Percentiles rank a stretch among this genome's conserved stretches.
Evolutionary conservation across 2,888 invertebrate genomes (phyloP).

Genomic region (Archaeoteleia sp.): DNA sequence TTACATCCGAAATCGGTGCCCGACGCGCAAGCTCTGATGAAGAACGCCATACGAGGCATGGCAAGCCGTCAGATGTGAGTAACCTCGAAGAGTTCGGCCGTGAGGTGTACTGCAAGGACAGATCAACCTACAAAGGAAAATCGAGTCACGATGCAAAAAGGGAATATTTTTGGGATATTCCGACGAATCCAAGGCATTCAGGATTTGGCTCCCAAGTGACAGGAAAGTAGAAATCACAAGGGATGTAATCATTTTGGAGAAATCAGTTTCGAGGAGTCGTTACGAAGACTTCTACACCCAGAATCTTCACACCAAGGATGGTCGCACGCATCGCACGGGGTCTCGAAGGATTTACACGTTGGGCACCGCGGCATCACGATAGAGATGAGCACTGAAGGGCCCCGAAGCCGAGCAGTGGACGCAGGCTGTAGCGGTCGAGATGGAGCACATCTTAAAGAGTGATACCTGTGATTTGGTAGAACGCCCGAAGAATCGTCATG

Average conservation of each 20-base stretch:
- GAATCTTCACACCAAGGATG: too few species aligned
- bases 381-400: too few species aligned
- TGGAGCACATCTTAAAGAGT: constrained; percentile 9
- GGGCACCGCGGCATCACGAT: too few species aligned
- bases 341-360: too few species aligned
- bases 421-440: constrained; percentile 14
- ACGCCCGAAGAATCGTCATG: not conserved
- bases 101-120: constrained; percentile 25
- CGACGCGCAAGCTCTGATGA: constrained; percentile 25
- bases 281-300: too few species aligned
- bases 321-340: too few species aligned
- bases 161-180: constrained; percentile 46
- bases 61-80: constrained; percentile 44
- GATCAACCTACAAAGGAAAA: constrained; percentile 31
- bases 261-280: constrained; percentile 1
- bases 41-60: constrained; percentile 47
- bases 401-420: constrained; percentile 46
- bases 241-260: constrained; percentile 43
- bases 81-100: constrained; percentile 57
- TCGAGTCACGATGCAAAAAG: constrained; percentile 34
- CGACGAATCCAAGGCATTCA: constrained; percentile 44
- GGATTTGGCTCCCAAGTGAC: constrained; percentile 44
- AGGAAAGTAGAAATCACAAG: constrained; percentile 35
- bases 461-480: constrained; percentile 10
- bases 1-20: constrained; percentile 3